Base-by-base conservation (phyloP, 1,140 invertebrate genomes). In the Megathymus violae region DNA sequence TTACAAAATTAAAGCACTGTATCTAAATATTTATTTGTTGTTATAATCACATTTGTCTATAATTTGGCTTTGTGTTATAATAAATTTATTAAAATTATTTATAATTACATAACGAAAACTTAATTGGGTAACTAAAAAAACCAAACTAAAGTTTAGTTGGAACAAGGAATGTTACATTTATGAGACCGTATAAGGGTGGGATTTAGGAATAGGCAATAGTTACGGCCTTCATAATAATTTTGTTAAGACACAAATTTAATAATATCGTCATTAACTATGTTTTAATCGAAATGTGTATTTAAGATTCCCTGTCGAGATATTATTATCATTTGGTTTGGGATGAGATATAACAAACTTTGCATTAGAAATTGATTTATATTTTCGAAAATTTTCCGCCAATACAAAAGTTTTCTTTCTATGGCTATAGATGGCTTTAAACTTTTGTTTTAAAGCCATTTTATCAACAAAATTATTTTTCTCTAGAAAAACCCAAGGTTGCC, bases 401-500 rank as follows among this genome's bases (percentile, higher is more conserved):
- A 90, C 82, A 65, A 71, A 90, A 4, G 71, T 67, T 44, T 81
- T 85, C 73, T 83, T 90, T 61, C 83, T 79, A 36, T 86, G 76
- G 63, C 72, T 88, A 65, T 80, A 90, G 15, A 89, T 63, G 64
- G 86, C 88, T 64, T 77, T 86, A 13, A 64, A 70, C 74, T 89
- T 88, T 11, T 84, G 86, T 62, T 66, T 83, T 4, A 78, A 44
- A 10, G 78, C 85, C 91, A 92, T 91, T 70, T 85, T 87, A 63
- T 92, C 91, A 51, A 92, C 85, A 50, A 88, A 86, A 64, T 67
- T 62, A 72, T 86, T 87, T 80, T 88, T 90, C 48, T 89, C 88
- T 54, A 92, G 58, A 54, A 85, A 88, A 17, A 91, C 91, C 85
- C 88, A 90, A 4, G 91, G 91, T 68, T 92, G 91, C 91, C 91